Conservation (phyloP, 2,113 vertebrate genomes). For the Cephalopterus ornatus region DNA sequence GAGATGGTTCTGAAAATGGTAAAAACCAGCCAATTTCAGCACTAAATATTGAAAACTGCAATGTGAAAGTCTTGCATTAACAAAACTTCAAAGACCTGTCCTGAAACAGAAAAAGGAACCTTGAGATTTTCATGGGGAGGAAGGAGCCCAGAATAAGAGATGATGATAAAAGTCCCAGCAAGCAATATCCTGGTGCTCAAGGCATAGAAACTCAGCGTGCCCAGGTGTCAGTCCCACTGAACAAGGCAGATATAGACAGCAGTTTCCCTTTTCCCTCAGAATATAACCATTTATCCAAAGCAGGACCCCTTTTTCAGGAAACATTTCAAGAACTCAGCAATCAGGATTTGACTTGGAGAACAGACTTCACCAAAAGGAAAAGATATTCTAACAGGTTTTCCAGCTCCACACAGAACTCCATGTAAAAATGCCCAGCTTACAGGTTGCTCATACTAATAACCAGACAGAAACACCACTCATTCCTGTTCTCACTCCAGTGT, state of each 20-base stretch:
- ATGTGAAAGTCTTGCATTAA: background rate
- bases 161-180: too few relatives aligned
- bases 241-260: background rate
- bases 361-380: background rate
- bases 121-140: background rate
- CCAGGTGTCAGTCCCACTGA: background rate
- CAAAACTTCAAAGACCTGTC: background rate
- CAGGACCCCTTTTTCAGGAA: background rate
- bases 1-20: background rate
- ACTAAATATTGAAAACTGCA: background rate
- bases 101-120: background rate
- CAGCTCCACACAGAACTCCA: background rate
- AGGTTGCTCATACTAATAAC: background rate
- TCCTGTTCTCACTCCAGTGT: background rate
- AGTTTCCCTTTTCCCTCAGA: background rate
- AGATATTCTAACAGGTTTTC: background rate
- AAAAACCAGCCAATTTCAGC: background rate
- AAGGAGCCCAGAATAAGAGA: background rate
- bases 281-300: background rate
- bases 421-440: background rate
- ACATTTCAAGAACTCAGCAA: background rate
- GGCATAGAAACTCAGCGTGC: background rate
- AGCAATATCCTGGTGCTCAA: background rate
- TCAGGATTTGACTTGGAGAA: accelerated
- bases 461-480: accelerated